Conservation (phyloP, 2,888 invertebrate genomes). For the Eurois occulta region DNA sequence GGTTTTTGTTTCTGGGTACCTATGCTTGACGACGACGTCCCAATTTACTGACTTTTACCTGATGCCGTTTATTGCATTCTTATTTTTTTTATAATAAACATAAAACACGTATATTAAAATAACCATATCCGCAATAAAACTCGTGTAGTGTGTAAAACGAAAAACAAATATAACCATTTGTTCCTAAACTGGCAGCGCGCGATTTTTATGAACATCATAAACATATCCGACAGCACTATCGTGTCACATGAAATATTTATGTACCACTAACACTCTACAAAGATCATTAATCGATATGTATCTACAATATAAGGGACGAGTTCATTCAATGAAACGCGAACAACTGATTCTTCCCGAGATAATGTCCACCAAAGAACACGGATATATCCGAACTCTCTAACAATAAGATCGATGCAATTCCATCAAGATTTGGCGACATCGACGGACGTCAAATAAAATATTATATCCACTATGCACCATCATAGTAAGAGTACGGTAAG, state of each 20-base stretch:
- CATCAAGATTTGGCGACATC: constrained; percentile 10
- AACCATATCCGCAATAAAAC: constrained; percentile 26
- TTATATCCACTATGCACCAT: constrained; percentile 43
- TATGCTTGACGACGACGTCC: neutral
- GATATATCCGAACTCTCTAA: neutral
- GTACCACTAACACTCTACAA: constrained; percentile 78
- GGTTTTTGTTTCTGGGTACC: neutral
- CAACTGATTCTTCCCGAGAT: constrained; percentile 8
- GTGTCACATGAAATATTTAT: constrained; percentile 84
- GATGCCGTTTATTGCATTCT: neutral
- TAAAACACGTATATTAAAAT: constrained; percentile 6
- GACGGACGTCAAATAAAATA: constrained; percentile 51
- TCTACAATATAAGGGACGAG: constrained; percentile 52
- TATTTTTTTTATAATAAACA: neutral
- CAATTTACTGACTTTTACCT: neutral
- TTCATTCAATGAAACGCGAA: constrained; percentile 53
- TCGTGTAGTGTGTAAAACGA: constrained; percentile 29
- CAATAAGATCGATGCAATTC: constrained; percentile 29
- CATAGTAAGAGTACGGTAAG: constrained; percentile 51
- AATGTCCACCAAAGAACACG: neutral
- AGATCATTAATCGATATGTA: constrained; percentile 76
- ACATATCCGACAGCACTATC: constrained; percentile 82
- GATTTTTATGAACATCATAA: constrained; percentile 84
- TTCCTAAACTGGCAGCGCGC: constrained; percentile 67
- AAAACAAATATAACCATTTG: constrained; percentile 74